These are phyloP conservation scores for Lepidurus arcticus DNA, from an alignment of 1,140 invertebrate genomes.

Conservation along the genomic window DNA sequence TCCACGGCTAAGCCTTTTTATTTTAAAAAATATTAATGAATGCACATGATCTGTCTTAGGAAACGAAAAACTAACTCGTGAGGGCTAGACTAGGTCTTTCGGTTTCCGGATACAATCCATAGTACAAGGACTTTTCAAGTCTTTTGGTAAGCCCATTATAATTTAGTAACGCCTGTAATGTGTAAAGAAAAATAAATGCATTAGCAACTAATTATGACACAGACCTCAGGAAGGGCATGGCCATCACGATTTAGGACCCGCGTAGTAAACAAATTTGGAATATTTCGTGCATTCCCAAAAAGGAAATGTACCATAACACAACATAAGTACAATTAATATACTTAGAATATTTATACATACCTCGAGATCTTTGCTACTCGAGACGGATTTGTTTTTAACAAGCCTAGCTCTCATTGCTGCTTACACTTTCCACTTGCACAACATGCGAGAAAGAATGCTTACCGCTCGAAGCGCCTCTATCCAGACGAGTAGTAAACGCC, in stretches of 20 bases:
- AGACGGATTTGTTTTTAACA: neutral
- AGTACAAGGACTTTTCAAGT: conserved; percentile 78
- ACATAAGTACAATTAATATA: neutral
- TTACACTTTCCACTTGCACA: neutral
- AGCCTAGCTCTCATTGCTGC: neutral
- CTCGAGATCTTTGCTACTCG: neutral
- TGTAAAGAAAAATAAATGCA: conserved; percentile 40
- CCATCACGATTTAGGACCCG: neutral
- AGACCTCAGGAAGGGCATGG: neutral
- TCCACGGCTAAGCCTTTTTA: conserved; percentile 74
- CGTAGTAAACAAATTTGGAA: neutral
- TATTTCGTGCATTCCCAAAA: neutral
- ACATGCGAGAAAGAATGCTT: no score
- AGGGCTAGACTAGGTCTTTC: conserved; percentile 69
- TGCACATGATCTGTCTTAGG: neutral
- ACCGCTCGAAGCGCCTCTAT: no score
- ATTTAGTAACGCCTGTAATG: conserved; percentile 54
- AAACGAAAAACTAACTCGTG: conserved; percentile 54
- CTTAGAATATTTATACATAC: neutral
- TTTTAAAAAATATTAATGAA: conserved; percentile 35
- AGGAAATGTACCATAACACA: neutral
- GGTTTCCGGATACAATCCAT: conserved; percentile 61
- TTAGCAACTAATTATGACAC: neutral
- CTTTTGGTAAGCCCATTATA: conserved; percentile 68
- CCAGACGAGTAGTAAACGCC: no score